Evolutionary conservation across 2,113 vertebrate genomes (phyloP).

Genomic region (Gnathonemus echidnorhynchus): DNA sequence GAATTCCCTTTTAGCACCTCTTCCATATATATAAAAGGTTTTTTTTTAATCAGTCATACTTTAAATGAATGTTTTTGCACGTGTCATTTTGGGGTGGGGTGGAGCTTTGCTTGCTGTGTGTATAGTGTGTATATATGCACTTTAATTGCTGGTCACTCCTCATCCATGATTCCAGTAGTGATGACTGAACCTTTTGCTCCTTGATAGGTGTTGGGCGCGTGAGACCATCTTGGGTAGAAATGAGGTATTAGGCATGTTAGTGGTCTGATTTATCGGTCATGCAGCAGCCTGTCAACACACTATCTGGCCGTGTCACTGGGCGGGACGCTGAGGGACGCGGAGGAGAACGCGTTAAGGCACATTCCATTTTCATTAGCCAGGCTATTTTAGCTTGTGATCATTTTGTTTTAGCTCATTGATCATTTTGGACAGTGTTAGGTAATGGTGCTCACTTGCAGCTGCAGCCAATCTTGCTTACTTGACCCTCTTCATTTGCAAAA

Average conservation of each 20-base stretch:
- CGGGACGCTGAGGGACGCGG: conserved; percentile 44
- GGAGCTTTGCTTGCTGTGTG: background rate
- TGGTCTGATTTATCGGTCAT: conserved; percentile 63
- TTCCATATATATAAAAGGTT: background rate
- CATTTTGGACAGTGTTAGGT: conserved; percentile 76
- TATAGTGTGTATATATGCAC: background rate
- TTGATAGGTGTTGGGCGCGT: conserved; percentile 26
- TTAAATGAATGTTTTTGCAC: background rate
- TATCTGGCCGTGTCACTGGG: conserved; percentile 53
- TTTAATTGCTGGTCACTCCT: conserved; percentile 23
- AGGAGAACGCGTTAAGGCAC: conserved; percentile 61
- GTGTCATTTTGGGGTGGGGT: background rate
- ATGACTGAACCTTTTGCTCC: conserved; percentile 35
- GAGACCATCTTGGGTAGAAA: conserved; percentile 27
- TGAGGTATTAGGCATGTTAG: conserved; percentile 37
- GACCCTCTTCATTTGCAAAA: conserved; percentile 82
- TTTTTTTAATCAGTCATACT: background rate
- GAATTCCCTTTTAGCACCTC: background rate
- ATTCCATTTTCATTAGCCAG: conserved; percentile 82
- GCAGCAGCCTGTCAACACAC: conserved; percentile 42
- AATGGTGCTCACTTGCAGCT: conserved; percentile 73
- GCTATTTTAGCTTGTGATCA: conserved; percentile 86
- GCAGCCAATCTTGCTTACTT: conserved; percentile 76
- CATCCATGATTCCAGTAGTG: conserved; percentile 16
- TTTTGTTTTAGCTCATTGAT: conserved; percentile 82